Conservation (phyloP, 2,113 vertebrate species). For the Anoplopoma fimbria region DNA sequence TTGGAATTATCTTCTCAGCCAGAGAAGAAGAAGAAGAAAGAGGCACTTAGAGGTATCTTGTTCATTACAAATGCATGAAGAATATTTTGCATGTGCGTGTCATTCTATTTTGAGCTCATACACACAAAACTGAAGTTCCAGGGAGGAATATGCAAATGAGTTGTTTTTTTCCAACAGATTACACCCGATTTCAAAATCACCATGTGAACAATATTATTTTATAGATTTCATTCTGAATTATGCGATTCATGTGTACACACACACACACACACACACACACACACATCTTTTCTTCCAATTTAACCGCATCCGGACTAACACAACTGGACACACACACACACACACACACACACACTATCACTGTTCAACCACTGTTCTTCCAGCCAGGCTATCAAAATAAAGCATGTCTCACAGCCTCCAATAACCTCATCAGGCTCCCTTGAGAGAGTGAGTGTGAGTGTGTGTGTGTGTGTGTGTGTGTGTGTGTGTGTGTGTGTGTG, state of each 20-base stretch:
- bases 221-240: slow-evolving; percentile 18
- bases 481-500: neutral
- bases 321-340: slow-evolving; percentile 9
- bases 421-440: slow-evolving; percentile 67
- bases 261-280: neutral
- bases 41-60: slow-evolving; percentile 71
- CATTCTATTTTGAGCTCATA: slow-evolving; percentile 57
- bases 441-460: slow-evolving; percentile 25
- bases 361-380: slow-evolving; percentile 33
- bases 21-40: slow-evolving; percentile 62
- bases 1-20: slow-evolving; percentile 72
- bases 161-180: slow-evolving; percentile 60
- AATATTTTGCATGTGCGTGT: slow-evolving; percentile 62
- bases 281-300: neutral
- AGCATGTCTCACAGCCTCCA: slow-evolving; percentile 62
- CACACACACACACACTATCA: slow-evolving; percentile 36
- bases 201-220: slow-evolving; percentile 5
- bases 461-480: too few relatives aligned
- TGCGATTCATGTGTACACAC: neutral
- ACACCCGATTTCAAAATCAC: slow-evolving; percentile 35
- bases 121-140: slow-evolving; percentile 39
- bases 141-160: slow-evolving; percentile 31
- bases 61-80: slow-evolving; percentile 77
- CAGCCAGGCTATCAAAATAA: slow-evolving; percentile 66
- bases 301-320: slow-evolving; percentile 14